Evolutionary conservation across 2,797 vertebrate species (phyloP), one percentile per base, ranked within the genome.

Genomic region (Microctenopoma stevenorrisi): DNA sequence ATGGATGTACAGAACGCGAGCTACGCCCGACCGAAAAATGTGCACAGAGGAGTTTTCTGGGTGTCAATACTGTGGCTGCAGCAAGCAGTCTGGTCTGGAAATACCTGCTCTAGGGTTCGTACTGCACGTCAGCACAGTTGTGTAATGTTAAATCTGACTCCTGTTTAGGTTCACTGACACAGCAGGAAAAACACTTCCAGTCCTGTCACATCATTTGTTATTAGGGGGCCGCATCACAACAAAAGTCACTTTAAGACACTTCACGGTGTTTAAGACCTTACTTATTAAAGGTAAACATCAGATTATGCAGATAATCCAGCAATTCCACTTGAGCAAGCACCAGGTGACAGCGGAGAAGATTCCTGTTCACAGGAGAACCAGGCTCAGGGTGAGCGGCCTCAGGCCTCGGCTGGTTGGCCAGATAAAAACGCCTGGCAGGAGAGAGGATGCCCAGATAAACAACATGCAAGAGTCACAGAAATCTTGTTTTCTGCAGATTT

Each of bases 401-500:
- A 18, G 18, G 33, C 33, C 33, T 35, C 33, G 33, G 9, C 33
- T 2, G 33, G 33, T 9, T 35, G 33, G 33, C 47, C 5, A 37
- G 18, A 14, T 15, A 43, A 43, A 40, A 61, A 47, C 0, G 18
- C 16, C 37, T 14, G 30, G 0, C 3, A 10, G 26, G 26, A 14
- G 13, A 18, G 4, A 40, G 38, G 12, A 40, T 16, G 42, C 14
- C 14, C 6, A 2, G 15, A 11, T 18, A 22, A 68, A 33, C 28
- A 2, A 68, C 30, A 53, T n/a, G 15, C 11, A 42, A 14, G 0
- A 55, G 43, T 66, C 18, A 18, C 33, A 66, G 18, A 63, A 61
- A 44, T 6, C 49, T 68, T 59, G 50, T 64, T 80, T 81, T 83
- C 67, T 56, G 58, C 60, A 6, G 15, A 81, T 78, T 5, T 22